phyloP scores from a whole-genome alignment of 2,113 vertebrate genomes.

The Scytalopus superciliaris region DNA sequence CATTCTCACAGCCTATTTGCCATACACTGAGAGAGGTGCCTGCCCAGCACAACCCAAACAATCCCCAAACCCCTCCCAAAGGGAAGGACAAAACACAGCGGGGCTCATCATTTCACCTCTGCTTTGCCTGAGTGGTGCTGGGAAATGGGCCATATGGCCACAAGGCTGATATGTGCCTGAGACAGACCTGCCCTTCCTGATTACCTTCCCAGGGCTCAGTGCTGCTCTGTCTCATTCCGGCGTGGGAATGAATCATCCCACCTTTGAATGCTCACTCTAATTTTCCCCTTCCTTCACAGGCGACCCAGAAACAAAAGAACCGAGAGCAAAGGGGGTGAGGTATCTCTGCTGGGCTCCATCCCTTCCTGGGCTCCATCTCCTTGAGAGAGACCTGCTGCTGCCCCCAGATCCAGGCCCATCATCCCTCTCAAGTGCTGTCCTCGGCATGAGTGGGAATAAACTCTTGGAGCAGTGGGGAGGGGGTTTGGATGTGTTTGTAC shows the following conservation, averaged over 20 bases:
- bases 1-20: fast-evolving
- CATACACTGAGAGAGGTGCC: fast-evolving
- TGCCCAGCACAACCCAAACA: fast-evolving
- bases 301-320: not conserved
- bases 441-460: not conserved
- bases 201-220: conserved; percentile 4
- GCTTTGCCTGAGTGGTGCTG: not conserved
- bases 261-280: not conserved
- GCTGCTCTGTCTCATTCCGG: not conserved
- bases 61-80: not conserved
- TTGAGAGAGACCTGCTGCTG: not conserved
- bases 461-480: not conserved
- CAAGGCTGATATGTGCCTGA: conserved; percentile 8
- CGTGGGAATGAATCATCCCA: conserved; percentile 48
- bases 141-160: not conserved
- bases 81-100: fast-evolving
- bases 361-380: too few species aligned
- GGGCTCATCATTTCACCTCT: not conserved
- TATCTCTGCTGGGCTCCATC: not conserved
- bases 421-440: fast-evolving
- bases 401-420: not conserved
- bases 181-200: conserved; percentile 44
- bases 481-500: not conserved
- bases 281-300: not conserved
- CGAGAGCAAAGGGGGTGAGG: fast-evolving